Evolutionary conservation across 1,140 invertebrate genomes (phyloP).

Genomic region (Aphelinus certus): DNA sequence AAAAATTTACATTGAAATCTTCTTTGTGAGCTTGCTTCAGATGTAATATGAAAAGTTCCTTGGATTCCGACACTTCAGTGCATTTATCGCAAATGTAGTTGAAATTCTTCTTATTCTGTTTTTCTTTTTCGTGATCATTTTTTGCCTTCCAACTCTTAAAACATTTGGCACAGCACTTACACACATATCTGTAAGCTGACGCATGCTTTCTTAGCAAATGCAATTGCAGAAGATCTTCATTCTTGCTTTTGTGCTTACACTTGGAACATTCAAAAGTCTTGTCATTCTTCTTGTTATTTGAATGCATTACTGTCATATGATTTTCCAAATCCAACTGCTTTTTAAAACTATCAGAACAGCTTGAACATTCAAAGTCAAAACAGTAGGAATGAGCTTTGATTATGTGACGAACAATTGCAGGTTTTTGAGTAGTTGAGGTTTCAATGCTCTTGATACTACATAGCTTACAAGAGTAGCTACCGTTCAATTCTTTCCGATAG

Average conservation of each 20-base stretch:
- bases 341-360: slow-evolving; percentile 40
- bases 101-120: slow-evolving; percentile 52
- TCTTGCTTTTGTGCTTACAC: slow-evolving; percentile 55
- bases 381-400: slow-evolving; percentile 18
- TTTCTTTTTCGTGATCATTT: slow-evolving; percentile 56
- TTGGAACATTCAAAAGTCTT: slow-evolving; percentile 55
- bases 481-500: background rate
- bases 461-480: slow-evolving; percentile 10
- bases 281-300: slow-evolving; percentile 46
- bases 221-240: slow-evolving; percentile 52
- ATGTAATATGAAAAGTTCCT: slow-evolving; percentile 59
- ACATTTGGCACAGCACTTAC: slow-evolving; percentile 59
- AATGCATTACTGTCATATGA: slow-evolving; percentile 41
- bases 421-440: background rate
- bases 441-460: background rate
- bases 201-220: slow-evolving; percentile 55
- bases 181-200: slow-evolving; percentile 52
- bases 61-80: slow-evolving; percentile 57
- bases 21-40: slow-evolving; percentile 46
- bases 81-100: slow-evolving; percentile 62
- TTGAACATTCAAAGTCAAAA: slow-evolving; percentile 49
- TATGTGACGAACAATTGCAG: slow-evolving; percentile 12
- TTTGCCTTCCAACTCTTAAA: slow-evolving; percentile 44
- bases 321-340: slow-evolving; percentile 47
- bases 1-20: background rate